Evolutionary conservation across 2,888 invertebrate species (phyloP).

Genomic region (Furcula furcula): DNA sequence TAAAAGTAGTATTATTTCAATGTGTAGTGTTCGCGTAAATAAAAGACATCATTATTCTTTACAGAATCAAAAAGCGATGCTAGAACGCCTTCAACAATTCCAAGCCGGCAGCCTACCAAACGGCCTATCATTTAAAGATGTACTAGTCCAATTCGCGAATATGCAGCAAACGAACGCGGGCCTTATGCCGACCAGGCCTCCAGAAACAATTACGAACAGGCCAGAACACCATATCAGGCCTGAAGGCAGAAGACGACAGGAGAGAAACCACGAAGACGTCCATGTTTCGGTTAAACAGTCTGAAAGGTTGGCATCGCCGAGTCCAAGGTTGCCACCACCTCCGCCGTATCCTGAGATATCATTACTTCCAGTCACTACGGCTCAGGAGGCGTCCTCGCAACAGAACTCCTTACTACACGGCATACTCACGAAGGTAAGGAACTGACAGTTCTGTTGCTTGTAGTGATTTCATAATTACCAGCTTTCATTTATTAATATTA

Average conservation of each 20-base stretch:
- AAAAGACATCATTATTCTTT: no score
- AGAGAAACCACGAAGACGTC: conserved; percentile 47
- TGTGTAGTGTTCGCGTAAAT: no score
- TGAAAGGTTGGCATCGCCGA: conserved; percentile 58
- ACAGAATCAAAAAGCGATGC: conserved; percentile 74
- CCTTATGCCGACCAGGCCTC: conserved; percentile 55
- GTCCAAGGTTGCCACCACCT: conserved; percentile 80
- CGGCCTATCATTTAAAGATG: conserved; percentile 85
- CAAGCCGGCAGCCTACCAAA: conserved; percentile 73
- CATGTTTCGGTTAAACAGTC: conserved; percentile 49
- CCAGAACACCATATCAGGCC: conserved; percentile 60
- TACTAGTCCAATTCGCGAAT: conserved; percentile 88
- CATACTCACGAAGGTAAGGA: conserved; percentile 85
- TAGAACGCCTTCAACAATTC: conserved; percentile 70
- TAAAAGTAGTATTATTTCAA: no score
- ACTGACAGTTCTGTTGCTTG: conserved; percentile 18
- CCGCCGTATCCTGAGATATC: conserved; percentile 91
- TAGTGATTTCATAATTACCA: conserved; percentile 32
- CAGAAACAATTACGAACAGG: conserved; percentile 51
- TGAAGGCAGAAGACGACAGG: conserved; percentile 44
- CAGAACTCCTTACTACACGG: conserved; percentile 88
- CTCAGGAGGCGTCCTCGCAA: conserved; percentile 60
- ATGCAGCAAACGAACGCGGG: conserved; percentile 68
- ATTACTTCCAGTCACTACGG: conserved; percentile 84
- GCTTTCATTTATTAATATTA: conserved; percentile 32